Conservation (phyloP, 2,888 invertebrate species). For the Himalopsyche tibetana region DNA sequence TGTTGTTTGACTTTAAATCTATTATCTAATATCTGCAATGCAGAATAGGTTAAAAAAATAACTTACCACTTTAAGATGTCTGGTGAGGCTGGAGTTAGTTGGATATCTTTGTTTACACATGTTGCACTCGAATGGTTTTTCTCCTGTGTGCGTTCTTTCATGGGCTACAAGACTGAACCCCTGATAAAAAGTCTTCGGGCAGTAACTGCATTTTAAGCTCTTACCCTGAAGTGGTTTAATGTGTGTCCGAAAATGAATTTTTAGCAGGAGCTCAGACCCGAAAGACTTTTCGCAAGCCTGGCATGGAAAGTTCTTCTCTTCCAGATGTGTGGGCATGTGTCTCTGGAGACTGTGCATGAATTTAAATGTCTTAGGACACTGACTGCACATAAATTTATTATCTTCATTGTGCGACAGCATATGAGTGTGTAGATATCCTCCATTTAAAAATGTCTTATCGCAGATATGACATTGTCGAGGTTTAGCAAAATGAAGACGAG, state of each 20-base stretch:
- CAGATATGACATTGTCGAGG: conserved; percentile 69
- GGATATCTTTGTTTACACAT: conserved; percentile 73
- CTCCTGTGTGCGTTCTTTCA: conserved; percentile 74
- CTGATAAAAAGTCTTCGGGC: conserved; percentile 71
- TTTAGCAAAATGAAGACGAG: conserved; percentile 68
- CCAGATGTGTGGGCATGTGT: conserved; percentile 72
- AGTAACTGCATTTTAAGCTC: conserved; percentile 73
- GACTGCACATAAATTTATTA: conserved; percentile 70
- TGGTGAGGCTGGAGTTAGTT: conserved; percentile 73
- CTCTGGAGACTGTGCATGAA: conserved; percentile 74
- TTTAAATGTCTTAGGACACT: conserved; percentile 74
- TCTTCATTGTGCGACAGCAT: conserved; percentile 68
- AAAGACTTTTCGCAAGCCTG: conserved; percentile 73
- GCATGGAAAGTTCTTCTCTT: conserved; percentile 74
- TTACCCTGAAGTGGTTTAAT: conserved; percentile 70
- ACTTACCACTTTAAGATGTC: conserved; percentile 75
- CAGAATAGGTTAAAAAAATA: not conserved
- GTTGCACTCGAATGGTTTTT: conserved; percentile 72
- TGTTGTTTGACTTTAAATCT: no score
- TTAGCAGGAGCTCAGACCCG: conserved; percentile 71
- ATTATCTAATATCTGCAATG: no score
- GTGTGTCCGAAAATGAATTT: conserved; percentile 73
- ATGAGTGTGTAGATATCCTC: conserved; percentile 69
- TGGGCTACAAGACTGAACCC: conserved; percentile 72
- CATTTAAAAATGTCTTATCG: conserved; percentile 58